A percentile compares a stretch with the other conserved stretches of the same genome.
These are phyloP conservation scores for Branchinecta lindahli DNA, from an alignment of 1,140 invertebrate species.

Conservation along the genomic window DNA sequence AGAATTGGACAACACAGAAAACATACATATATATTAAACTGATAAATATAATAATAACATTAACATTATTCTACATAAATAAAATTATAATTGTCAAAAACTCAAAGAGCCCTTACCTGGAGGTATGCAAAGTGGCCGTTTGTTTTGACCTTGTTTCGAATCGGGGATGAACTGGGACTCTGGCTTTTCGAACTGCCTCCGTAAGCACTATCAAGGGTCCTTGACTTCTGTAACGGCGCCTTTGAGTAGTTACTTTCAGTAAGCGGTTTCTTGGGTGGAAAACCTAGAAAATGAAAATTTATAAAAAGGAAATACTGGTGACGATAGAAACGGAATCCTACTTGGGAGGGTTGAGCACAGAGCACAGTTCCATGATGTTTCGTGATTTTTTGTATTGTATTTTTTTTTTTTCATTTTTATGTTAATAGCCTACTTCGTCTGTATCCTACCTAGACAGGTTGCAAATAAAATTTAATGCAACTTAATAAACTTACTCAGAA, in stretches of 20 bases:
- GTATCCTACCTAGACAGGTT: too few species aligned
- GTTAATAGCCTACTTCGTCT: too few species aligned
- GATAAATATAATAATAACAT: too few species aligned
- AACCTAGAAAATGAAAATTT: conserved; percentile 22
- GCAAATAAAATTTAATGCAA: too few species aligned
- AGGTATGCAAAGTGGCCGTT: conserved; percentile 18
- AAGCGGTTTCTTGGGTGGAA: conserved; percentile 25
- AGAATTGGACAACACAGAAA: too few species aligned
- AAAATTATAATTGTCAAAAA: background rate
- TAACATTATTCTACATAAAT: background rate
- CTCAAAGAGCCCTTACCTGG: conserved; percentile 9
- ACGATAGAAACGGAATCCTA: background rate
- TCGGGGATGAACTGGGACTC: conserved; percentile 29
- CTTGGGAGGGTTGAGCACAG: background rate
- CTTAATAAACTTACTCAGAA: too few species aligned
- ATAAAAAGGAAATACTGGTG: conserved; percentile 11
- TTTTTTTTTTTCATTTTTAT: too few species aligned
- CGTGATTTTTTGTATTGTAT: too few species aligned
- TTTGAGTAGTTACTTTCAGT: background rate
- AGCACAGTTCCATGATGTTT: too few species aligned
- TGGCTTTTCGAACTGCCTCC: background rate
- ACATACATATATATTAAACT: too few species aligned
- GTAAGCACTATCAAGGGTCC: background rate
- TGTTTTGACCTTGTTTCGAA: conserved; percentile 29
- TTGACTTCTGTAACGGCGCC: background rate